A percentile compares a stretch with the other conserved stretches of the same genome.
phyloP scores from a whole-genome alignment of 2,113 vertebrate genomes.

The rat (Rattus norvegicus) region GRCr8 NC_086021.1:32179001-32179500 shows the following conservation, averaged over 20 bases:
- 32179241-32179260: neutral
- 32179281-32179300: neutral
- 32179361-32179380: no score
- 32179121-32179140: neutral
- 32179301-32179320: neutral
- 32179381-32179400: slow-evolving; percentile 7
- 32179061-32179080: neutral
- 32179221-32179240: neutral
- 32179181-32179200: neutral
- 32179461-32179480: neutral
- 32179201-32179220: neutral
- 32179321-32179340: neutral
- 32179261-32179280: neutral
- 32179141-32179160: neutral
- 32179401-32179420: neutral
- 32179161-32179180: neutral
- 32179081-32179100: neutral
- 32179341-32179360: neutral
- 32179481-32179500: neutral
- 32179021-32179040: neutral
- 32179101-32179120: neutral
- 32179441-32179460: neutral
- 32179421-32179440: slow-evolving; percentile 6
- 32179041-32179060: neutral
- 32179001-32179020: neutral